These are phyloP conservation scores for Zaprionus camerounensis DNA, from an alignment of 1,140 invertebrate species.

Conservation along the genomic window DNA sequence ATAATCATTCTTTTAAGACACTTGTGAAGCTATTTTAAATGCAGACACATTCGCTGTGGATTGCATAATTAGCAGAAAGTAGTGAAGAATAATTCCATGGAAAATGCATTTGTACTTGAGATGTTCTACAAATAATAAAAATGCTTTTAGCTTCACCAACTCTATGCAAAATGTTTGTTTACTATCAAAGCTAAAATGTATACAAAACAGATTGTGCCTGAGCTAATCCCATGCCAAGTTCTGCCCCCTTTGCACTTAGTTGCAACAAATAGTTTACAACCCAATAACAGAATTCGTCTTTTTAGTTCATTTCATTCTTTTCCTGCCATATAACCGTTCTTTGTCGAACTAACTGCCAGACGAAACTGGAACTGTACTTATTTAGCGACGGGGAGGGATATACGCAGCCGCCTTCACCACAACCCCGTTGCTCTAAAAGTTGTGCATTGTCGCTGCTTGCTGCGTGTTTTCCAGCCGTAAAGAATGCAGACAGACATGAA, in stretches of 20 bases:
- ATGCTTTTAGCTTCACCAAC: background rate
- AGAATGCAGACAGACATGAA: slow-evolving; percentile 42
- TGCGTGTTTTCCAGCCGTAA: slow-evolving; percentile 46
- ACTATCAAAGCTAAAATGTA: background rate
- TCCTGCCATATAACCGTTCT: slow-evolving; percentile 1
- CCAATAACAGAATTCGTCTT: slow-evolving; percentile 40
- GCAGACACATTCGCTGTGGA: background rate
- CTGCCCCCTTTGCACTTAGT: slow-evolving; percentile 19
- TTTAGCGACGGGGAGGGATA: slow-evolving; percentile 23
- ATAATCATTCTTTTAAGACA: background rate
- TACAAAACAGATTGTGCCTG: slow-evolving; percentile 10
- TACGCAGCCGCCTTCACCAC: background rate
- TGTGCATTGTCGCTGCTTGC: slow-evolving; percentile 6
- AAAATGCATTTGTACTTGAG: background rate
- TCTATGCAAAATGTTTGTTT: background rate
- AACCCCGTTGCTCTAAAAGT: background rate
- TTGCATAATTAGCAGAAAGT: background rate
- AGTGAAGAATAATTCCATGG: background rate
- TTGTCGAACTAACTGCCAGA: slow-evolving; percentile 20
- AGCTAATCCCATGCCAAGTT: slow-evolving; percentile 13
- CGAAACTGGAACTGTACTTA: slow-evolving; percentile 24
- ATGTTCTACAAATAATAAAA: background rate
- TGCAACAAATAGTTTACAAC: slow-evolving; percentile 42
- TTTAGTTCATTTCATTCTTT: slow-evolving; percentile 9
- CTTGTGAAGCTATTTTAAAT: background rate